These are phyloP conservation scores for Villa cingulata DNA, from an alignment of 2,888 invertebrate genomes.

Conservation along the genomic window DNA sequence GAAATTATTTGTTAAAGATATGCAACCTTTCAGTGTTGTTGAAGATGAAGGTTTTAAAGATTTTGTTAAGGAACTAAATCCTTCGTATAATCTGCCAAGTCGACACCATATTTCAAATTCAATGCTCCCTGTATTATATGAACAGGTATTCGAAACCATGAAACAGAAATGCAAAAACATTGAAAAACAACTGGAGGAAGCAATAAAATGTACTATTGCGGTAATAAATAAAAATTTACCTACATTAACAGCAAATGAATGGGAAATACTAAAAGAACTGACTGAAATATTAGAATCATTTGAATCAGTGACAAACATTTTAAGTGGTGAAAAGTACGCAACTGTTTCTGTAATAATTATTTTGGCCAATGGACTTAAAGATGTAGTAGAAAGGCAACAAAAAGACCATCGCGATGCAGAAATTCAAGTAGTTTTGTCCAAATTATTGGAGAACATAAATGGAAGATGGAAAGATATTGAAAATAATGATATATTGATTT, in stretches of 20 bases:
- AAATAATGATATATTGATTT: too few species aligned
- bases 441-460: too few species aligned
- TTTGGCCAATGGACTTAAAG: constrained; percentile 14
- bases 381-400: background rate
- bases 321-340: constrained; percentile 16
- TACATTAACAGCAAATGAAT: constrained; percentile 13
- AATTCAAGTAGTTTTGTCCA: too few species aligned
- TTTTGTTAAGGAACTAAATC: constrained; percentile 13
- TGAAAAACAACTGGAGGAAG: constrained; percentile 2
- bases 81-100: constrained; percentile 14
- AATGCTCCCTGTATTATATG: constrained; percentile 20
- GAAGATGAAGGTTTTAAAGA: too few species aligned
- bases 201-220: background rate
- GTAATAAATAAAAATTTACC: background rate
- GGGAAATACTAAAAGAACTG: constrained; percentile 13
- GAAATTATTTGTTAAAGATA: constrained; percentile 15
- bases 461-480: too few species aligned
- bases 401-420: too few species aligned
- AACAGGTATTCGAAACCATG: constrained; percentile 13
- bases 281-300: constrained; percentile 16
- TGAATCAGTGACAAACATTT: constrained; percentile 15
- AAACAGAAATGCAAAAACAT: constrained; percentile 12
- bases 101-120: constrained; percentile 13
- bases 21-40: constrained; percentile 16
- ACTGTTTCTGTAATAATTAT: constrained; percentile 16